phyloP scores from a whole-genome alignment of 2,113 vertebrate species.

The Rhipidura dahli region DNA sequence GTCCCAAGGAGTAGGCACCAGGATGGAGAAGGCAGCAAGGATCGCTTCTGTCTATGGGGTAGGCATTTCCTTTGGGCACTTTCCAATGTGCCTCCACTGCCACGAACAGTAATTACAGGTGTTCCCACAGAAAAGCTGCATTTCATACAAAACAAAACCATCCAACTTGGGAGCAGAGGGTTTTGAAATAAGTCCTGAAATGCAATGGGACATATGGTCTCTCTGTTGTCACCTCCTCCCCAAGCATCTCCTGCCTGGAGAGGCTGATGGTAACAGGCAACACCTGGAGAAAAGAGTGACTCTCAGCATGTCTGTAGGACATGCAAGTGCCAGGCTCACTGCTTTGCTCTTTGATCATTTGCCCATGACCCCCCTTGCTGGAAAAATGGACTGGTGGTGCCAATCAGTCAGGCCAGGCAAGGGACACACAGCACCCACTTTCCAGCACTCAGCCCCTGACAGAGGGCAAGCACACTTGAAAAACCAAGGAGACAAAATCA shows the following conservation, averaged over 20 bases:
- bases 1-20: background rate
- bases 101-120: background rate
- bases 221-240: background rate
- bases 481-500: background rate
- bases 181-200: background rate
- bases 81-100: background rate
- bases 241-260: background rate
- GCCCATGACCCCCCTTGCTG: background rate
- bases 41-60: background rate
- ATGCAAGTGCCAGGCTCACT: rapidly evolving
- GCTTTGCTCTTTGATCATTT: background rate
- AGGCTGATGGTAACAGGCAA: background rate
- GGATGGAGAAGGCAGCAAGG: background rate
- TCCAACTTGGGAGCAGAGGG: background rate
- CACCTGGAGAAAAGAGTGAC: background rate
- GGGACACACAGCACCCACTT: background rate
- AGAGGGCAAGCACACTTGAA: background rate
- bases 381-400: background rate
- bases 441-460: background rate
- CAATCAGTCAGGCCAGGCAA: background rate
- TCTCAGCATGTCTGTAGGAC: background rate
- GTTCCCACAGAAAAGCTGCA: background rate
- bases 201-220: background rate
- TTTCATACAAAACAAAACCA: background rate
- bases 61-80: background rate